Base-by-base conservation (phyloP, 2,797 vertebrate species). In the Champsocephalus gunnari region DNA sequence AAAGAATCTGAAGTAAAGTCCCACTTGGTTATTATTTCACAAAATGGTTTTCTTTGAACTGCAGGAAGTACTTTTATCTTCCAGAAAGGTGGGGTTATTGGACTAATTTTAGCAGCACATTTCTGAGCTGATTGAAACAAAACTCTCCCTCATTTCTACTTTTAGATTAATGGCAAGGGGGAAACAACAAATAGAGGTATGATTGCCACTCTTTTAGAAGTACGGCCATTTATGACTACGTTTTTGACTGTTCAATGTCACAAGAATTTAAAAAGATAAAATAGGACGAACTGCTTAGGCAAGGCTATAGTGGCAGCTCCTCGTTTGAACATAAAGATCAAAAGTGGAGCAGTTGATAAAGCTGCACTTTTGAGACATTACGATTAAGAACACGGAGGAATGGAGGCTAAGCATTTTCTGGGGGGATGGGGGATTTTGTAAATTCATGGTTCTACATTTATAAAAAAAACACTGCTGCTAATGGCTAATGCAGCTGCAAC, bases 401-500 rank as follows among this genome's bases (percentile, higher is more conserved):
- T 6, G 12, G 14, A 17, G 24, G 10, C 38, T 6, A 34, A 21
- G 44, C 19, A 17, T 2, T 38, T 6, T 38, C 1, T 38, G 2
- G 34, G 34, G 34, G 34, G 34, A 38, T 28, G 34, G 34, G 34
- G 34, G 6, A 38, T 38, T 38, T 38, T 2, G 34, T 38, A 38
- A 38, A 38, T 38, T 38, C 34, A 64, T 62, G 3, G 53, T 24
- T 64, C 60, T 13, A 28, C 28, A 47, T 65, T 71, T 24, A 34
- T 16, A 48, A 66, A 70, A n/a, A 48, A 32, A 58, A 5, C 2
- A 5, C 17, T 41, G 77, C 34, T 55, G 56, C 61, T 69, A 69
- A 75, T 77, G 71, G 45, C 11, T 65, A n/a, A 16, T 62, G 72
- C 21, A 59, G 75, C 64, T 73, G 73, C 62, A 70, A 70, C 51